phyloP scores from a whole-genome alignment of 2,888 invertebrate genomes.

The Drosophila subquinaria region DNA sequence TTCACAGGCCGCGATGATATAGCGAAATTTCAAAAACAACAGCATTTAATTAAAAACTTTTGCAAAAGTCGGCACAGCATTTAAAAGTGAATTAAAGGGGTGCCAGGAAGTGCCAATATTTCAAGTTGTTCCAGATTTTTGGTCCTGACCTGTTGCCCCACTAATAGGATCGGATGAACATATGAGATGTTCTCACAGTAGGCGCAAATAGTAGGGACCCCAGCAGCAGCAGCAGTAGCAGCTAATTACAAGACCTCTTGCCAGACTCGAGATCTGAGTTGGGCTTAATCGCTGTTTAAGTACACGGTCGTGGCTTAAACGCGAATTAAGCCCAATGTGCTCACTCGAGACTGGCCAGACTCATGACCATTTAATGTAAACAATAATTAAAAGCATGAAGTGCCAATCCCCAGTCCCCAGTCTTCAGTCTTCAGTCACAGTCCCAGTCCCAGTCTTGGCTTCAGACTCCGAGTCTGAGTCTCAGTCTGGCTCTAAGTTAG shows the following conservation, averaged over 20 bases:
- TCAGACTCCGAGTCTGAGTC: constrained; percentile 2
- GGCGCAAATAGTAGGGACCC: constrained; percentile 27
- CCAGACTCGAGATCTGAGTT: constrained; percentile 8
- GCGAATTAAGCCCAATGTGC: constrained; percentile 81
- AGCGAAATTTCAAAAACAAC: constrained; percentile 40
- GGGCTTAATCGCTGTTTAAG: constrained; percentile 80
- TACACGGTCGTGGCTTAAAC: constrained; percentile 75
- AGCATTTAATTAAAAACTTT: constrained; percentile 76
- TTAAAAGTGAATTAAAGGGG: constrained; percentile 73
- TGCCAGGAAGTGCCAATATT: constrained; percentile 63
- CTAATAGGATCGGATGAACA: constrained; percentile 32
- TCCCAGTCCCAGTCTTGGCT: constrained; percentile 19
- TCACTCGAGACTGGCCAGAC: constrained; percentile 56
- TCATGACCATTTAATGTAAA: constrained; percentile 82
- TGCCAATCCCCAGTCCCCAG: constrained; percentile 19
- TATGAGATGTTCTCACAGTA: constrained; percentile 66
- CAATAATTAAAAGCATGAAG: constrained; percentile 76
- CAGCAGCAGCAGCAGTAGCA: constrained; percentile 19
- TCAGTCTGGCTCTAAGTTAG: constrained; percentile 25
- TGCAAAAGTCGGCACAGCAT: constrained; percentile 46
- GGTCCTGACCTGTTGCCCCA: constrained; percentile 74
- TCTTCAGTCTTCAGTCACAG: background rate
- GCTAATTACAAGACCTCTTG: constrained; percentile 60
- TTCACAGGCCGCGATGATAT: constrained; percentile 72
- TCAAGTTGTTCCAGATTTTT: constrained; percentile 23